Conservation (phyloP, 2,113 vertebrate genomes). For the Microtus pennsylvanicus region DNA sequence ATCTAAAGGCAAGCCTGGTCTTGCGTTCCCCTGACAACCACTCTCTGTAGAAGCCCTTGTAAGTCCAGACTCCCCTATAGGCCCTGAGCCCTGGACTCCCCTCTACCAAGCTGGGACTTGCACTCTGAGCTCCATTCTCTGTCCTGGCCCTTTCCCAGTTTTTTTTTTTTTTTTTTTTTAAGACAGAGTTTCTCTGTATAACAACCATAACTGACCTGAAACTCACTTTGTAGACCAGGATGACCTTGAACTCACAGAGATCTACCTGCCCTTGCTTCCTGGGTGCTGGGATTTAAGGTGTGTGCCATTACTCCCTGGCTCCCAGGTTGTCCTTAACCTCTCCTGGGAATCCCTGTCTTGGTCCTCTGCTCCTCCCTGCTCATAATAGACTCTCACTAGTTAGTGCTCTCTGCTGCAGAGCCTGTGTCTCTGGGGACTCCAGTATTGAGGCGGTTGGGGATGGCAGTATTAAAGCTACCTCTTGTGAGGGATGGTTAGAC, state of each 20-base stretch:
- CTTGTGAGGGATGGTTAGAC: not conserved
- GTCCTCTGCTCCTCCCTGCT: not conserved
- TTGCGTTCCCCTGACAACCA: not conserved
- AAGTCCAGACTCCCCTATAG: not conserved
- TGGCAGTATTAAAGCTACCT: not conserved
- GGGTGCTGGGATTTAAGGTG: not conserved
- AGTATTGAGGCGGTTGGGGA: not conserved
- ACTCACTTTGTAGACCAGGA: not conserved
- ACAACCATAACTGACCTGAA: not conserved
- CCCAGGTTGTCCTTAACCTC: not conserved
- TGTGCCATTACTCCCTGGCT: not conserved
- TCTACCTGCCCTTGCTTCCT: not conserved
- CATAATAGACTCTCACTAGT: not conserved
- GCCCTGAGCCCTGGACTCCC: not conserved
- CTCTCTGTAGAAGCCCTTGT: not conserved
- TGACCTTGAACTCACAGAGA: not conserved
- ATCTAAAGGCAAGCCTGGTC: conserved; percentile 35
- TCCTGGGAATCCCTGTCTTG: too few relatives aligned
- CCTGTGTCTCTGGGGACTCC: not conserved
- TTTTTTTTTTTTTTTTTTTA: not conserved
- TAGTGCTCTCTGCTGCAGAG: not conserved
- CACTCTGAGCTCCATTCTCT: not conserved
- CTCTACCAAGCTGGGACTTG: conserved; percentile 42
- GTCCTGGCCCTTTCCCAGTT: not conserved
- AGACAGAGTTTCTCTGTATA: not conserved